Conservation (phyloP, 2,888 invertebrate species). For the Spilosoma lubricipeda region DNA sequence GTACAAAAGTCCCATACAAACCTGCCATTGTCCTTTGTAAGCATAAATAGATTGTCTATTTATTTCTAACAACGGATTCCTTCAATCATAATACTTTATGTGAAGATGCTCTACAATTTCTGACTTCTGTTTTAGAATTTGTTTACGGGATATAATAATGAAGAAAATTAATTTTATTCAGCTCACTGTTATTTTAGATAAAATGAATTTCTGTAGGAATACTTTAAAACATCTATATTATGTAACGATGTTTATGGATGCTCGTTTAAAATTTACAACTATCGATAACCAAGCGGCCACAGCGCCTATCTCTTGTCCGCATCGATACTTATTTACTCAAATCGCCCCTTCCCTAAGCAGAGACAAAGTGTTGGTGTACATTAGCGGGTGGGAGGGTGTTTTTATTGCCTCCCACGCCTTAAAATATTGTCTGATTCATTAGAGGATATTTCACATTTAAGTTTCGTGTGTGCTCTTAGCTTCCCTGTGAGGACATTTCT, state of each 20-base stretch:
- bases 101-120: background rate
- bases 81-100: background rate
- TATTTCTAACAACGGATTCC: background rate
- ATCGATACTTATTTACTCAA: slow-evolving; percentile 82
- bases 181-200: background rate
- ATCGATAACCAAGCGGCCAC: slow-evolving; percentile 44
- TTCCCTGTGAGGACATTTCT: slow-evolving; percentile 68
- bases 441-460: slow-evolving; percentile 86
- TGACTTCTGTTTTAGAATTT: background rate
- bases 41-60: background rate
- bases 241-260: slow-evolving; percentile 14
- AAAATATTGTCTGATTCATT: slow-evolving; percentile 87
- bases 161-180: background rate
- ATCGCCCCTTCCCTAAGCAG: slow-evolving; percentile 77
- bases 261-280: slow-evolving; percentile 25
- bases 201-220: background rate
- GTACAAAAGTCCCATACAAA: too few species aligned
- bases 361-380: slow-evolving; percentile 84
- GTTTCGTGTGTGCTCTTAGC: slow-evolving; percentile 80
- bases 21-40: too few species aligned
- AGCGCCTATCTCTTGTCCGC: slow-evolving; percentile 64
- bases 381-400: slow-evolving; percentile 78
- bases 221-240: background rate
- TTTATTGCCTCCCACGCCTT: slow-evolving; percentile 85
- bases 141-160: background rate